Evolutionary conservation across 2,113 vertebrate species (phyloP).

Genomic region (Sapayoa aenigma): DNA sequence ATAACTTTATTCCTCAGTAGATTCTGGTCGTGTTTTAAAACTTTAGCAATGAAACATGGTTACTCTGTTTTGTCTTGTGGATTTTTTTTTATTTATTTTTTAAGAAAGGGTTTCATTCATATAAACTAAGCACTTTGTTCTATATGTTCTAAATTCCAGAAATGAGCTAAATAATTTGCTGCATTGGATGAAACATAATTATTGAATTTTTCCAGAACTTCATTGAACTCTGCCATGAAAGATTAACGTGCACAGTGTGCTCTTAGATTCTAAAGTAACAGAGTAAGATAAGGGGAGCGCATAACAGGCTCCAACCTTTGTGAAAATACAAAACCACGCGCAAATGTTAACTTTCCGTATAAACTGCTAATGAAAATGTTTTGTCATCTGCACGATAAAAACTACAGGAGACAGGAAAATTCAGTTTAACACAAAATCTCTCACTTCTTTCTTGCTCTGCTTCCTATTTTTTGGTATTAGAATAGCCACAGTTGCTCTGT

Average conservation of each 20-base stretch:
- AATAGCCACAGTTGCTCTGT: not conserved
- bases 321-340: conserved; percentile 42
- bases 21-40: not conserved
- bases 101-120: conserved; percentile 37
- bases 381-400: conserved; percentile 55
- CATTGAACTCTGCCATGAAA: conserved; percentile 67
- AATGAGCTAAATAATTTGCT: conserved; percentile 66
- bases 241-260: conserved; percentile 51
- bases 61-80: not conserved
- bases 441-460: not conserved
- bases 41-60: not conserved
- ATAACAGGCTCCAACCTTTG: conserved; percentile 36
- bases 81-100: not conserved
- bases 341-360: conserved; percentile 35
- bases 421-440: not conserved
- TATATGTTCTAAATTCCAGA: conserved; percentile 54
- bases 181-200: conserved; percentile 60
- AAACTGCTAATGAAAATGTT: conserved; percentile 43
- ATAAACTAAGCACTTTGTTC: conserved; percentile 54
- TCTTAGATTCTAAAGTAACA: conserved; percentile 58
- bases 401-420: conserved; percentile 33
- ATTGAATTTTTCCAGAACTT: conserved; percentile 71
- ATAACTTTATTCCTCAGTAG: not conserved
- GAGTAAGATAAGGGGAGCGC: conserved; percentile 51
- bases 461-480: not conserved